Evolutionary conservation across 2,888 invertebrate species (phyloP).

Genomic region (Bursaphelenchus okinawaensis): DNA sequence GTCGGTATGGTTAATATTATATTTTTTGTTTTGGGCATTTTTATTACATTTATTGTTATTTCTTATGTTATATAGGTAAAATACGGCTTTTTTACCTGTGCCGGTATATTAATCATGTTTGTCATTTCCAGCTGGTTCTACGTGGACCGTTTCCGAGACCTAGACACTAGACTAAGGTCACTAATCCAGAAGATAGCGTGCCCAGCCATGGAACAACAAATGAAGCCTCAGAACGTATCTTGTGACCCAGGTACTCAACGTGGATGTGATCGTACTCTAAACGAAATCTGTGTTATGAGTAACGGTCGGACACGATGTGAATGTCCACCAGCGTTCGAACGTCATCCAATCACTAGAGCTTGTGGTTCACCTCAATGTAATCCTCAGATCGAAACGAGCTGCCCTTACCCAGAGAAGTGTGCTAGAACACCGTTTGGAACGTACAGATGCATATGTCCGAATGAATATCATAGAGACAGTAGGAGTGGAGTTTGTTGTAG

Average conservation of each 20-base stretch:
- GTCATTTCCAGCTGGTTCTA: conserved; percentile 42
- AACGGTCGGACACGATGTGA: conserved; percentile 37
- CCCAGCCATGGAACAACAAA: conserved; percentile 25
- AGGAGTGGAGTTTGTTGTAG: conserved; percentile 41
- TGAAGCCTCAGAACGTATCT: conserved; percentile 22
- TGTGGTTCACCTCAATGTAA: conserved; percentile 53
- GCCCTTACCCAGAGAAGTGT: conserved; percentile 52
- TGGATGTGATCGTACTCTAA: conserved; percentile 46
- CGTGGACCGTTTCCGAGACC: conserved; percentile 51
- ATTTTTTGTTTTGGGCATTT: too few species aligned
- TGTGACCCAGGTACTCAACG: conserved; percentile 44
- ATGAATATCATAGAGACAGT: conserved; percentile 37
- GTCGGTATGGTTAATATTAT: background rate
- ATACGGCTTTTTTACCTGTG: too few species aligned
- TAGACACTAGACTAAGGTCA: conserved; percentile 46
- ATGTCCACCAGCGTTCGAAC: conserved; percentile 49
- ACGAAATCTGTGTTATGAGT: conserved; percentile 37
- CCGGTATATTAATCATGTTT: too few species aligned
- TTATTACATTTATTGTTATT: background rate
- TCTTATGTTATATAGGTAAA: background rate
- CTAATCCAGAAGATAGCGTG: conserved; percentile 51
- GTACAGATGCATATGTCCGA: conserved; percentile 50
- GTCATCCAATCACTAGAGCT: conserved; percentile 46
- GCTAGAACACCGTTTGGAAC: conserved; percentile 53
- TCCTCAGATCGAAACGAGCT: conserved; percentile 46